A percentile compares a stretch with the other conserved stretches of the same genome.
Evolutionary conservation across 2,888 invertebrate species (phyloP).

Genomic region (Arge pagana): DNA sequence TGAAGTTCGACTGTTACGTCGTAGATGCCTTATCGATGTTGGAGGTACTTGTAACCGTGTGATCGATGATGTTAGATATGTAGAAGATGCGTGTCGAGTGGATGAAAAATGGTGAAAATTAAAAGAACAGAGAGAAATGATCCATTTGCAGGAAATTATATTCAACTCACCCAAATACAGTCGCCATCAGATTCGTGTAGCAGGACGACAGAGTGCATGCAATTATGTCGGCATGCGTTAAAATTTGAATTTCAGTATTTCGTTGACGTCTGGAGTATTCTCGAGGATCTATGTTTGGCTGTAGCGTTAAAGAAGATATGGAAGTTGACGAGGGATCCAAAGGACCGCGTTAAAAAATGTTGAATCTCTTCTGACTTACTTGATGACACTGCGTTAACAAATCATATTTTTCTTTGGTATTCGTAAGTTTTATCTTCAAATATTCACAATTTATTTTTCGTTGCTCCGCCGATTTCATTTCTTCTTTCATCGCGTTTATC

Average conservation of each 20-base stretch:
- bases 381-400: slow-evolving; percentile 31
- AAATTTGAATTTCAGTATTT: slow-evolving; percentile 47
- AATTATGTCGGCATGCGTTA: slow-evolving; percentile 70
- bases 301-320: too few species aligned
- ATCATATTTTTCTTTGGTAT: slow-evolving; percentile 30
- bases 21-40: too few species aligned
- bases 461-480: slow-evolving; percentile 21
- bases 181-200: slow-evolving; percentile 51
- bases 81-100: too few species aligned
- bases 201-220: slow-evolving; percentile 72
- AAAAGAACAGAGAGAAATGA: too few species aligned
- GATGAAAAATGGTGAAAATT: too few species aligned
- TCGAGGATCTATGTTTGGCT: slow-evolving; percentile 24
- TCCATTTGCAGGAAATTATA: too few species aligned
- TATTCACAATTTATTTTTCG: slow-evolving; percentile 22
- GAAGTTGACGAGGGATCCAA: too few species aligned
- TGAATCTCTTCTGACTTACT: slow-evolving; percentile 25
- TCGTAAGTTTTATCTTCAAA: slow-evolving; percentile 30
- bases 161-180: slow-evolving; percentile 40
- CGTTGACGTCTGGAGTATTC: slow-evolving; percentile 38
- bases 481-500: slow-evolving; percentile 37
- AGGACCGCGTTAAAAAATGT: too few species aligned
- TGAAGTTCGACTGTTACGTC: not conserved
- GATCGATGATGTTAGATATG: too few species aligned
- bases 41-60: too few species aligned